These are phyloP conservation scores for Clupea harengus DNA, from an alignment of 2,113 vertebrate genomes.

Conservation along the genomic window DNA sequence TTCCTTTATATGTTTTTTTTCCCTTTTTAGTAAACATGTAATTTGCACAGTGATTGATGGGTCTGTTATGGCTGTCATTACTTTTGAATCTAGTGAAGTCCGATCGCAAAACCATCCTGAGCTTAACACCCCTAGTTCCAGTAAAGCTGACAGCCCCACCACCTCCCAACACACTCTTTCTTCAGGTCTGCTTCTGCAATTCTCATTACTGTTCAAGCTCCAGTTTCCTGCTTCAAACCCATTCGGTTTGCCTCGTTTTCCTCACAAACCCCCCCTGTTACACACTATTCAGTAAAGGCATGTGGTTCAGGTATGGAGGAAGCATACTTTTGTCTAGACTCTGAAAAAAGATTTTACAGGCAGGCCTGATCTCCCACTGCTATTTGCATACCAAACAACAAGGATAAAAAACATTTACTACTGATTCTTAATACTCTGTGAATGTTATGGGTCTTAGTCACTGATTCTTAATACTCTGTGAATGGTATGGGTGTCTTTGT, in stretches of 20 bases:
- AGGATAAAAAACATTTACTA: too few relatives aligned
- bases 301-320: constrained; percentile 54
- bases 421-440: too few relatives aligned
- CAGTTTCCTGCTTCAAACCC: constrained; percentile 51
- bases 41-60: constrained; percentile 58
- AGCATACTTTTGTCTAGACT: constrained; percentile 70
- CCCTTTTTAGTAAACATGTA: constrained; percentile 57
- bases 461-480: too few relatives aligned
- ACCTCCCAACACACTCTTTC: background rate
- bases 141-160: too few relatives aligned
- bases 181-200: constrained; percentile 59
- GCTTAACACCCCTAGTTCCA: constrained; percentile 46
- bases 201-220: constrained; percentile 68
- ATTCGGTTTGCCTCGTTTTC: constrained; percentile 37
- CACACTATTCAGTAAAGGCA: constrained; percentile 53
- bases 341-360: constrained; percentile 55
- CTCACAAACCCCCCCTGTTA: constrained; percentile 42
- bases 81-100: constrained; percentile 33
- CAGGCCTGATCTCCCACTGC: constrained; percentile 34
- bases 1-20: constrained; percentile 44
- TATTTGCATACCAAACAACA: constrained; percentile 43
- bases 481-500: too few relatives aligned
- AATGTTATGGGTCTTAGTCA: too few relatives aligned
- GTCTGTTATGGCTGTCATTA: constrained; percentile 37
- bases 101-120: constrained; percentile 56